A percentile compares a stretch with the other conserved stretches of the same genome.
Evolutionary conservation across 2,888 invertebrate species (phyloP).

Genomic region (Caenorhabditis panamensis): DNA sequence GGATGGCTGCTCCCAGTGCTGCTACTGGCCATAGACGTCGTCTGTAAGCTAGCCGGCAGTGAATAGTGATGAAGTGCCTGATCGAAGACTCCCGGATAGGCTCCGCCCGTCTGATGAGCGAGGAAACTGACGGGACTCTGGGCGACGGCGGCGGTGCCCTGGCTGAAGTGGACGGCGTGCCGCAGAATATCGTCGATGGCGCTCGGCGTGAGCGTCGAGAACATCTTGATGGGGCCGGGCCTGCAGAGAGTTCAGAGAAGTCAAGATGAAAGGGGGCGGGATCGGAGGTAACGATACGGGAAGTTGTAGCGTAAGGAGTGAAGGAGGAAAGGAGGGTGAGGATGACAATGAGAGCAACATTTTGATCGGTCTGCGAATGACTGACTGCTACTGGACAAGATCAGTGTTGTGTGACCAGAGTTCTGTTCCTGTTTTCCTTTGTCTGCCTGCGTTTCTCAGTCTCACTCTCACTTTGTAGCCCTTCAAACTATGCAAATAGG

Average conservation of each 20-base stretch:
- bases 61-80: slow-evolving; percentile 12
- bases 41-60: slow-evolving; percentile 17
- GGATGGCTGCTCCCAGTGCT: neutral
- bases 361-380: slow-evolving; percentile 22
- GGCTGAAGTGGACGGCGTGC: slow-evolving; percentile 52
- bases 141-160: slow-evolving; percentile 31
- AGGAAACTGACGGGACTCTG: slow-evolving; percentile 37
- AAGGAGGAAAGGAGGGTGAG: neutral
- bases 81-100: slow-evolving; percentile 20
- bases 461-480: slow-evolving; percentile 21
- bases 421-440: slow-evolving; percentile 30
- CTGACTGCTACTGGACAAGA: slow-evolving; percentile 5
- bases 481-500: slow-evolving; percentile 48
- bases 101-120: neutral
- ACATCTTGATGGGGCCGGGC: slow-evolving; percentile 31
- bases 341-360: slow-evolving; percentile 12
- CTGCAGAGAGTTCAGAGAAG: slow-evolving; percentile 41
- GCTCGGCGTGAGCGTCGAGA: slow-evolving; percentile 57
- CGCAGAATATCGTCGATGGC: slow-evolving; percentile 63
- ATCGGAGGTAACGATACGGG: neutral
- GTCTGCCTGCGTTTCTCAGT: slow-evolving; percentile 14
- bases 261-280: slow-evolving; percentile 20
- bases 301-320: neutral
- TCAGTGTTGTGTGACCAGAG: slow-evolving; percentile 38
- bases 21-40: slow-evolving; percentile 6